Conservation (phyloP, 2,113 vertebrate species). For the Oryzias woworae region DNA sequence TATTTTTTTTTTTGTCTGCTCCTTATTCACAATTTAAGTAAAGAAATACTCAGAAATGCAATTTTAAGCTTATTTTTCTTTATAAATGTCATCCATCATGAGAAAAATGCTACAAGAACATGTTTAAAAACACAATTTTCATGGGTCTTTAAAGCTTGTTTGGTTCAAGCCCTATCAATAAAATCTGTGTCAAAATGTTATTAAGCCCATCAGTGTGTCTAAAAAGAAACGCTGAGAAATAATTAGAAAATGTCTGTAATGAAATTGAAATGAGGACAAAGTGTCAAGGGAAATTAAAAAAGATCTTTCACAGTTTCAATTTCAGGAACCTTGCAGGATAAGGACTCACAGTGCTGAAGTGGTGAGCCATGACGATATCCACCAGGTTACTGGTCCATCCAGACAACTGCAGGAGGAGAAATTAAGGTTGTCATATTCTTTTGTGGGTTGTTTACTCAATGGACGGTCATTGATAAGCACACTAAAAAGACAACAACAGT, state of each 20-base stretch:
- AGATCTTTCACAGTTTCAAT: neutral
- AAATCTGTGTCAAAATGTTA: neutral
- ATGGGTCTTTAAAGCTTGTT: no score
- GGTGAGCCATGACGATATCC: conserved; percentile 92
- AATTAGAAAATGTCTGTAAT: conserved; percentile 31
- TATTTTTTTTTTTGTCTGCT: no score
- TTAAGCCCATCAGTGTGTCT: neutral
- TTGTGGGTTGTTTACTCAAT: no score
- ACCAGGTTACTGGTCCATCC: conserved; percentile 95
- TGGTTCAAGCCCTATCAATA: no score
- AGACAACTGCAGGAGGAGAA: conserved; percentile 79
- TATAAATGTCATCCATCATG: no score
- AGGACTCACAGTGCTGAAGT: conserved; percentile 92
- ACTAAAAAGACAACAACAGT: no score
- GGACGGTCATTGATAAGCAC: no score
- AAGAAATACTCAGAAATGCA: no score
- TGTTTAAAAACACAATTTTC: no score
- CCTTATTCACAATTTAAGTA: no score
- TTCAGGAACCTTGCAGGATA: neutral
- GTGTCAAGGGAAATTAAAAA: conserved; percentile 43
- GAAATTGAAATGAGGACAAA: neutral
- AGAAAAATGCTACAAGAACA: no score
- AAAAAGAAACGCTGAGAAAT: conserved; percentile 12
- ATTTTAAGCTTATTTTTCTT: no score
- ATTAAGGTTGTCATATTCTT: neutral